Base-by-base conservation (phyloP, 2,797 vertebrate species). In the Cirrhinus molitorella region DNA sequence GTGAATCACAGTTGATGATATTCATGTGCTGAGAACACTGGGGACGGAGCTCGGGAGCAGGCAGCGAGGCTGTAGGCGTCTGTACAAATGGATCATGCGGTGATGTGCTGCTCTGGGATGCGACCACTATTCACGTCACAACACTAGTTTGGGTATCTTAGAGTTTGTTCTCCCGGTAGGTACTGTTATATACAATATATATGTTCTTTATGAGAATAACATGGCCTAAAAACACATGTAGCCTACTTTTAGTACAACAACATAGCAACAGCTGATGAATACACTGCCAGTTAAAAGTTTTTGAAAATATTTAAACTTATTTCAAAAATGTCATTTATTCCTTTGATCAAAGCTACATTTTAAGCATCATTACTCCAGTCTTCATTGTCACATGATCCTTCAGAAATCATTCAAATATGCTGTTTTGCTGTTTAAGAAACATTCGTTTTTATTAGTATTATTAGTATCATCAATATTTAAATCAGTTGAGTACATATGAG, bases 1-100 rank as follows among this genome's bases (percentile, higher is more conserved):
- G 67, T 51, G 57, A 83, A 89, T 88, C 86, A 87, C 34, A 78
- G 28, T 37, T 80, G 80, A 82, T 81, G 59, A 88, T 83, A 85
- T 79, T 83, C 77, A 71, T 76, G 80, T 72, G 67, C 19, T 28
- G 74, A 75, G 77, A 85, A 80, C 66, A 55, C 55, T 28, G 47
- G 63, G 47, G 85, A 63, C 68, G 61, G 40, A 43, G 79, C 43
- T 25, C 8, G 19, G 65, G n/a, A 51, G 55, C 78, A 28, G 21
- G 59, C 67, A 47, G 25, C 13, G n/a, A 87, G 61, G 73, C 77
- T 79, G 67, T 25, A 80, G 77, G 80, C 80, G 40, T 74, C 86
- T 83, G 80, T 70, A 72, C 78, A 78, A 80, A 81, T 79, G 68
- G 68, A 79, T 71, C 71, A 63, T 34, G 5, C 7, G 81, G 70